Conservation (phyloP, 1,140 invertebrate species). For the Drosophila ohnishii region DNA sequence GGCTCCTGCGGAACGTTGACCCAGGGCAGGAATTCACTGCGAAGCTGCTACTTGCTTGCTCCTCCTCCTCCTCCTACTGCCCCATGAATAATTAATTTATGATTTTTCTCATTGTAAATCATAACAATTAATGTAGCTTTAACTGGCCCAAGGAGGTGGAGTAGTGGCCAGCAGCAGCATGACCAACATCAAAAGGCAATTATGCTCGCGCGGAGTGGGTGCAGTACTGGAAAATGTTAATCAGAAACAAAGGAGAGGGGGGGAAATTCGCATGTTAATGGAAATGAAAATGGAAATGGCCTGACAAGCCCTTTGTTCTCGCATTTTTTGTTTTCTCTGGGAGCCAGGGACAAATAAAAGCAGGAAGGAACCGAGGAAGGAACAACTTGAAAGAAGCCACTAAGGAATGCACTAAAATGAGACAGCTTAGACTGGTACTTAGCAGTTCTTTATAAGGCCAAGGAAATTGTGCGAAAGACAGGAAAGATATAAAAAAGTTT, state of each 20-base stretch:
- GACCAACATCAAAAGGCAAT: conserved; percentile 75
- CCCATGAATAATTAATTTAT: conserved; percentile 78
- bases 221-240: conserved; percentile 50
- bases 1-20: conserved; percentile 27
- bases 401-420: conserved; percentile 1
- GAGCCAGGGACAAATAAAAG: conserved; percentile 24
- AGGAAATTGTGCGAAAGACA: background rate
- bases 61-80: conserved; percentile 24
- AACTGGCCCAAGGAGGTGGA: conserved; percentile 38
- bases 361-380: conserved; percentile 16
- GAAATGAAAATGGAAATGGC: conserved; percentile 69
- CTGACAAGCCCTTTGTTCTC: conserved; percentile 65
- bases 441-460: background rate
- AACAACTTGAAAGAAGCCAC: background rate
- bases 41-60: background rate
- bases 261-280: conserved; percentile 69
- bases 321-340: conserved; percentile 7
- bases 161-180: conserved; percentile 31
- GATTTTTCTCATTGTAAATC: conserved; percentile 79
- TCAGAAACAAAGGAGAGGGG: conserved; percentile 36
- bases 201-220: conserved; percentile 43
- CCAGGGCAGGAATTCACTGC: conserved; percentile 31
- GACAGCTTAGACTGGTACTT: conserved; percentile 2
- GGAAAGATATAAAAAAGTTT: background rate
- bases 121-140: conserved; percentile 76